A percentile compares a stretch with the other conserved stretches of the same genome.
Conservation (phyloP, 2,888 invertebrate genomes). For the Agriopis leucophaearia region DNA sequence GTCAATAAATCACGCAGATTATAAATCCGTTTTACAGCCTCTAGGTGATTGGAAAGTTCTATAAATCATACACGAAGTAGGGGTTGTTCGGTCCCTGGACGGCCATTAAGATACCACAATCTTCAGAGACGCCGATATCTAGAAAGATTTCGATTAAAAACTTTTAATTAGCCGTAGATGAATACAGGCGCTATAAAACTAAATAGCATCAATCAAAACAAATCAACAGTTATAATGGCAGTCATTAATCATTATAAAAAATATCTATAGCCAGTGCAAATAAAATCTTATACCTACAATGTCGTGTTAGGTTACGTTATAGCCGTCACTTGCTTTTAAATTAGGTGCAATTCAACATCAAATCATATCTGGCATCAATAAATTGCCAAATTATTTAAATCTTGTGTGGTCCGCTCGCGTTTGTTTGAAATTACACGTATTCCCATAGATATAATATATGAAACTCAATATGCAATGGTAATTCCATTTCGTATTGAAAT, state of each 20-base stretch:
- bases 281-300: conserved; percentile 61
- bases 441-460: conserved; percentile 46
- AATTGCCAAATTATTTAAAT: conserved; percentile 77
- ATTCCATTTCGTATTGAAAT: conserved; percentile 40
- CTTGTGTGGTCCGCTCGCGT: conserved; percentile 58
- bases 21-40: conserved; percentile 79
- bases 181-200: conserved; percentile 60
- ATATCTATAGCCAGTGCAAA: conserved; percentile 62
- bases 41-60: conserved; percentile 70
- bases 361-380: conserved; percentile 68
- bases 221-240: conserved; percentile 65
- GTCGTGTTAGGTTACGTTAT: conserved; percentile 60
- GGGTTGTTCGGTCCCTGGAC: conserved; percentile 67
- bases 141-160: conserved; percentile 43
- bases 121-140: conserved; percentile 36
- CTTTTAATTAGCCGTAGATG: conserved; percentile 56
- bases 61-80: conserved; percentile 77
- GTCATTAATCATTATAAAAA: conserved; percentile 66
- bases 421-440: conserved; percentile 50
- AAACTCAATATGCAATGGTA: conserved; percentile 49
- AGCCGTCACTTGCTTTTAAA: conserved; percentile 52
- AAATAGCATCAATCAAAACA: conserved; percentile 66
- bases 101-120: conserved; percentile 59
- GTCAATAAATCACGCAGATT: conserved; percentile 78
- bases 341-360: conserved; percentile 62